Percentiles rank a stretch among this genome's conserved stretches.
Evolutionary conservation across 2,888 invertebrate species (phyloP).

Genomic region (Cremastinae sp.): DNA sequence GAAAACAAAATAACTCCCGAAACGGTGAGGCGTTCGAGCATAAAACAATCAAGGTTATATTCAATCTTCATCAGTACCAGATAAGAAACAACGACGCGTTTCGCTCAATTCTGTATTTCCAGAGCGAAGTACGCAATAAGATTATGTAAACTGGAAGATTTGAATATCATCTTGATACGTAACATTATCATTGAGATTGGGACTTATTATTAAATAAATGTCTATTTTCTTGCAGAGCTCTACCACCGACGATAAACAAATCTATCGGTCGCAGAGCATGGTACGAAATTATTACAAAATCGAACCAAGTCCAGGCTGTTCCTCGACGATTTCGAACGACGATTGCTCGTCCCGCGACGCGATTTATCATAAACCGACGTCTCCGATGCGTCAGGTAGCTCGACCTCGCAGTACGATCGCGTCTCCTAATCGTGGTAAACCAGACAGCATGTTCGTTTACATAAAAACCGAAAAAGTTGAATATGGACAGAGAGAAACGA

Average conservation of each 20-base stretch:
- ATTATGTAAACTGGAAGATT: no score
- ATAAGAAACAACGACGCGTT: no score
- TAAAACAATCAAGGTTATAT: no score
- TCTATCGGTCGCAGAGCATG: slow-evolving; percentile 28
- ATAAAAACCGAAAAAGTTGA: slow-evolving; percentile 57
- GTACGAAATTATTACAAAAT: slow-evolving; percentile 36
- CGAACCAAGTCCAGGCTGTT: slow-evolving; percentile 18
- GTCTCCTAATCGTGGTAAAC: slow-evolving; percentile 58
- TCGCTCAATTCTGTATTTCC: no score
- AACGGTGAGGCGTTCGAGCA: slow-evolving; percentile 32
- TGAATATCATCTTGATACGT: no score
- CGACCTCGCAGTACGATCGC: neutral
- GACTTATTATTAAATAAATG: no score
- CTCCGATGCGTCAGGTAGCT: slow-evolving; percentile 6
- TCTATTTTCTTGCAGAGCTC: slow-evolving; percentile 4
- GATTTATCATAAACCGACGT: slow-evolving; percentile 7
- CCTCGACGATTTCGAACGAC: slow-evolving; percentile 32
- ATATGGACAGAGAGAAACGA: slow-evolving; percentile 1
- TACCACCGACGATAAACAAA: neutral
- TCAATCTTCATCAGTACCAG: no score
- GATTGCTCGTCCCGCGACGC: slow-evolving; percentile 20
- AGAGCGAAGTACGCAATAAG: no score
- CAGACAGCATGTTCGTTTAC: slow-evolving; percentile 54
- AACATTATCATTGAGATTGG: no score
- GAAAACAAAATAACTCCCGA: slow-evolving; percentile 49